Evolutionary conservation across 2,113 vertebrate genomes (phyloP).

Genomic region (Sula dactylatra): DNA sequence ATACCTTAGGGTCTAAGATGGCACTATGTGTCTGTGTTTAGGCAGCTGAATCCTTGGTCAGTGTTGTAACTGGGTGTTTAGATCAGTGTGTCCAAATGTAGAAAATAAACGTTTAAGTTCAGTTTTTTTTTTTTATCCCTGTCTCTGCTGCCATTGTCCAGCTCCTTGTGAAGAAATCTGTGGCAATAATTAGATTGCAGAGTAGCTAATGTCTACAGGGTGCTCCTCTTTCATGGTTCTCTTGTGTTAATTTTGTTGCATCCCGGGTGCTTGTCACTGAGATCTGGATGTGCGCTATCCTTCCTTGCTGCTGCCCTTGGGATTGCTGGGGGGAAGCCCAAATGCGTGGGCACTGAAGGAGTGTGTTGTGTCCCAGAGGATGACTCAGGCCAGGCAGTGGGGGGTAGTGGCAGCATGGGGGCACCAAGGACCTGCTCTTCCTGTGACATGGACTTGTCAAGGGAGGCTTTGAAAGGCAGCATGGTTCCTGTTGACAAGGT

Average conservation of each 20-base stretch:
- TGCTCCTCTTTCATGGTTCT: not conserved
- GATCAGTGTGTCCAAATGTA: not conserved
- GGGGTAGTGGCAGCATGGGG: fast-evolving
- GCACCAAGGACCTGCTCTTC: not conserved
- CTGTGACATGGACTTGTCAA: not conserved
- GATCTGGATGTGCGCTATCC: not conserved
- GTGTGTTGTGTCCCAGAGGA: not conserved
- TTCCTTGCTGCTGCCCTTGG: not conserved
- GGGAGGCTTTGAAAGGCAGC: not conserved
- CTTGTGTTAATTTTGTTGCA: not conserved
- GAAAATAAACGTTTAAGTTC: not conserved
- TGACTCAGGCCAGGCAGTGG: not conserved
- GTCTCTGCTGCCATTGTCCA: not conserved
- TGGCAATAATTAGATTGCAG: not conserved
- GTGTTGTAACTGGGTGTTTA: not conserved
- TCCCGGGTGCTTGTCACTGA: not conserved
- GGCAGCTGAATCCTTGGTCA: not conserved
- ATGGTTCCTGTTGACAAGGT: not conserved
- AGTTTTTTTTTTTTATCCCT: not conserved
- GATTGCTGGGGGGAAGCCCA: fast-evolving
- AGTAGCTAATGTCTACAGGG: not conserved
- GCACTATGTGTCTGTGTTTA: not conserved
- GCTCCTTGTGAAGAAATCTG: not conserved
- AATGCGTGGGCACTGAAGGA: not conserved
- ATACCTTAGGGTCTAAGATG: not conserved